Evolutionary conservation across 1,140 invertebrate genomes (phyloP), one percentile per base, ranked within the genome.

Genomic region (Brachionus plicatilis): DNA sequence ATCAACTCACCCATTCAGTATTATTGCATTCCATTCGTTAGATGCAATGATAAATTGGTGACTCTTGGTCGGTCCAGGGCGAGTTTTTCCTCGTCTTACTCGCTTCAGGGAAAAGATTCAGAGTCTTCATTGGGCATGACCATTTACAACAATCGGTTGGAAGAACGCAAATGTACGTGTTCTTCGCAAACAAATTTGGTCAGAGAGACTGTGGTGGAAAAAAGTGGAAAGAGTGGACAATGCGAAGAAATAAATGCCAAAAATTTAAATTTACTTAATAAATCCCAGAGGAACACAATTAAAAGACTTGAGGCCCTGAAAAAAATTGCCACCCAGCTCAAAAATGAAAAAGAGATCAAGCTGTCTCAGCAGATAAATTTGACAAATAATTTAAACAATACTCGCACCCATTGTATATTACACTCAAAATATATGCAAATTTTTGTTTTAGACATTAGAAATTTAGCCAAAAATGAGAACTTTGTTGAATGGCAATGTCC

Each of bases 1-100:
- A 92, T 94, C 87, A 93, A 93, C 90, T 93, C 93, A 47, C 93
- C 95, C 17, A 92, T 93, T 4, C 94, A 95, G 87, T 93, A 96
- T 87, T 96, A 95, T 94, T 96, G 94, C 90, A 95, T 91, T 94
- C 95, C 85, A 94, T 94, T 83, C 96, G 95, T 89, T 94, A 93
- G 88, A 93, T 95, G 83, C 83, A 85, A 65, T 85, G 20, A 47
- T 5, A 41, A 86, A 84, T 29, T 66, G 27, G 20, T 76, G 5
- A 65, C 65, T 66, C n/a, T 83, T 65, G 65, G 50, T 12, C 65
- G n/a, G 53, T 29, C 60, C 12, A 24, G 53, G n/a, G 33, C 47
- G 9, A 37, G 9, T 45, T 5, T 80, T 20, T 83, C 70, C 14
- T 53, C 76, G 41, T 86, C 83, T 45, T 85, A 87, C 86, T 14